Evolutionary conservation across 2,888 invertebrate species (phyloP).

Genomic region (Blastobasis lacticolella): DNA sequence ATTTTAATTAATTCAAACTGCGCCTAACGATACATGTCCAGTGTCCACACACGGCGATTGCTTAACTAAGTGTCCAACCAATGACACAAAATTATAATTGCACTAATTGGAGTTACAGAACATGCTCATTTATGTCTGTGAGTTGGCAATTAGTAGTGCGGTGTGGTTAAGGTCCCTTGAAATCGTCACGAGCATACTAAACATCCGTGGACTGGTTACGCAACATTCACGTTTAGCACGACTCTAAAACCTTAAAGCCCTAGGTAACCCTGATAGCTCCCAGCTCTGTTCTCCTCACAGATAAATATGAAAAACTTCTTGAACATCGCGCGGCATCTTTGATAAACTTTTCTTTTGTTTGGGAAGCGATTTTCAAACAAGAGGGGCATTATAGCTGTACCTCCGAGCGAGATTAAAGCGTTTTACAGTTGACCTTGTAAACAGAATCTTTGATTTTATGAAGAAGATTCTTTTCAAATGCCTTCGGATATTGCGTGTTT

Average conservation of each 20-base stretch:
- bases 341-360: constrained; percentile 1
- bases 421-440: too few relatives aligned
- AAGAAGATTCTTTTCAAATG: too few relatives aligned
- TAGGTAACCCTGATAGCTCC: constrained; percentile 3
- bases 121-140: constrained; percentile 20
- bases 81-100: background rate
- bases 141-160: constrained; percentile 34
- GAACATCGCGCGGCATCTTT: background rate
- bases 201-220: constrained; percentile 13
- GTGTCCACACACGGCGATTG: too few relatives aligned
- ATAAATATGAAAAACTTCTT: background rate
- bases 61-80: background rate
- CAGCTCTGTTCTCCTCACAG: background rate
- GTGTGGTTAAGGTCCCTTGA: constrained; percentile 30
- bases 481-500: too few relatives aligned
- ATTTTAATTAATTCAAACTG: too few relatives aligned
- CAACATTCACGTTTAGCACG: constrained; percentile 13
- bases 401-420: too few relatives aligned
- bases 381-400: too few relatives aligned
- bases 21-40: too few relatives aligned
- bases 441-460: too few relatives aligned
- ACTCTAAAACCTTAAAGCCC: constrained; percentile 8
- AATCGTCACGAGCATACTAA: constrained; percentile 47
- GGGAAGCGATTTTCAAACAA: too few relatives aligned
- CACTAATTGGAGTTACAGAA: constrained; percentile 5